Percentiles rank a stretch among this genome's conserved stretches.
These are phyloP conservation scores for Drosophila burlai DNA, from an alignment of 1,140 invertebrate species.

Conservation along the genomic window DNA sequence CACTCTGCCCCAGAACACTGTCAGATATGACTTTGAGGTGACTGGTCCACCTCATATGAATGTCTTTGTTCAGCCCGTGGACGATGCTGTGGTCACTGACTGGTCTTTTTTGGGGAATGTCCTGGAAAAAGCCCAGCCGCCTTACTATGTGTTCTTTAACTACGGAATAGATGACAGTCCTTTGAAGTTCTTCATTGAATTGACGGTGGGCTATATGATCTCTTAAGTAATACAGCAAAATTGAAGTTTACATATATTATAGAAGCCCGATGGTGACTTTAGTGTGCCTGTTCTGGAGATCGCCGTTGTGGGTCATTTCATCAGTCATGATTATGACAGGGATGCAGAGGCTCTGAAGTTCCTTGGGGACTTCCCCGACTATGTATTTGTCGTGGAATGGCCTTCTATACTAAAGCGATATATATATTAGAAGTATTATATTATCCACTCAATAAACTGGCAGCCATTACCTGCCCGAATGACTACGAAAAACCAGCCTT, in stretches of 20 bases:
- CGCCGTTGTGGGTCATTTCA: slow-evolving; percentile 43
- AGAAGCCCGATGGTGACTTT: slow-evolving; percentile 81
- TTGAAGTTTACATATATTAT: slow-evolving; percentile 55
- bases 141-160: slow-evolving; percentile 89
- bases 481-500: slow-evolving; percentile 2
- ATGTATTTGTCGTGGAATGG: slow-evolving; percentile 39
- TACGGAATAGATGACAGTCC: slow-evolving; percentile 87
- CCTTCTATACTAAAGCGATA: slow-evolving; percentile 36
- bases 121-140: slow-evolving; percentile 86
- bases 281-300: slow-evolving; percentile 47
- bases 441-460: slow-evolving; percentile 5
- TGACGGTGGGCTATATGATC: slow-evolving; percentile 85
- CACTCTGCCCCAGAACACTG: slow-evolving; percentile 1
- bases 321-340: slow-evolving; percentile 26
- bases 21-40: slow-evolving; percentile 64
- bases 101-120: slow-evolving; percentile 88
- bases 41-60: slow-evolving; percentile 90
- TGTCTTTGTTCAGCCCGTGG: slow-evolving; percentile 88
- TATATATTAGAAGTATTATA: slow-evolving; percentile 19
- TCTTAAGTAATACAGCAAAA: neutral
- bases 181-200: slow-evolving; percentile 87
- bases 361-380: slow-evolving; percentile 25
- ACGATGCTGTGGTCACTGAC: slow-evolving; percentile 86
- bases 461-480: slow-evolving; percentile 29
- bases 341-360: slow-evolving; percentile 32